Base-by-base conservation (phyloP, 1,140 invertebrate genomes). In the Cephus cinctus region DNA sequence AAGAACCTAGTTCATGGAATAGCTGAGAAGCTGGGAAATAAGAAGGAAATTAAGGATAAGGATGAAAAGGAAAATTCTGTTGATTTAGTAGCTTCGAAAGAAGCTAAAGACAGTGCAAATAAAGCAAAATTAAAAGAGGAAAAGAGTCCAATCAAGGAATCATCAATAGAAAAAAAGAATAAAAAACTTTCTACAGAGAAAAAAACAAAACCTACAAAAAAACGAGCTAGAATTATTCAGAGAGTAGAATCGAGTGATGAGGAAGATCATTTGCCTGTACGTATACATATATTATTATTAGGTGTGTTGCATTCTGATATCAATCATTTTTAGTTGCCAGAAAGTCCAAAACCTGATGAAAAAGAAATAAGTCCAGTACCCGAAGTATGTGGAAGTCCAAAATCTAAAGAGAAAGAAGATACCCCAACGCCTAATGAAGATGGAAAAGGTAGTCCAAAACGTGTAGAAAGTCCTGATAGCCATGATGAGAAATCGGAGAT, bases 221-320 rank as follows among this genome's bases (percentile, higher is more conserved):
- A 39, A 38, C 32, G 36, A 59, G 47, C 44, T 14, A 61, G 67
- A 56, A 59, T 66, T 11, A 46, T 59, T 31, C 50, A 35, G 27
- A 15, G 39, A 12, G 38, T 56, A 44, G 59, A 67, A 48, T 68
- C 68, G 0, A 71, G 61, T 44, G 67, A 70, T n/a, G 69, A 71
- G 19, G 69, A 68, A 35, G 54, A 18, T 23, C 57, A 62, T 36
- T 39, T 67, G 27, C 43, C 54, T 22, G 63, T 69, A 56, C 46
- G 57, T 59, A 51, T 35, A 27, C 23, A 50, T 30, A 9, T 25
- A 14, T 5, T 52, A 34, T 18, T 34, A 22, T 39, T 47, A 19
- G 3, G 19, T 38, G 30, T 3, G 30, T 35, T n/a, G n/a, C n/a
- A 27, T 38, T 49, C 19, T 44, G 8, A 25, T 50, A 12, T 40